These are phyloP conservation scores for Lithobius niger DNA, from an alignment of 1,140 invertebrate genomes.

Conservation along the genomic window DNA sequence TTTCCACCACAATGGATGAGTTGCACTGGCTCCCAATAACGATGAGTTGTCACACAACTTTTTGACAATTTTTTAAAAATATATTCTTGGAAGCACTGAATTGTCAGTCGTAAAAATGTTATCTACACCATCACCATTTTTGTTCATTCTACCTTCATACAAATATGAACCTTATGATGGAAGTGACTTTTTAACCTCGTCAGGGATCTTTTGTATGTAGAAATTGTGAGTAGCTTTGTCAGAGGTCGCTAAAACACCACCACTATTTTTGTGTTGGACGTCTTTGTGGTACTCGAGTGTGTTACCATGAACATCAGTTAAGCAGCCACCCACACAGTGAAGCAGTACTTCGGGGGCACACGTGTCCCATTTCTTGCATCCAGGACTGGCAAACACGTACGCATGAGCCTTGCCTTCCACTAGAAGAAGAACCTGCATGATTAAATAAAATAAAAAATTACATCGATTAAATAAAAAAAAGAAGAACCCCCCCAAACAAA, in stretches of 20 bases:
- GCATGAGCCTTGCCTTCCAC: conserved; percentile 90
- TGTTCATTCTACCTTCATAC: too few species aligned
- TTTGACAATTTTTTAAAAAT: too few species aligned
- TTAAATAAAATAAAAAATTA: too few species aligned
- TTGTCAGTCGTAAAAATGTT: too few species aligned
- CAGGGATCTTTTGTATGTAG: conserved; percentile 48
- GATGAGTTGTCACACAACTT: too few species aligned
- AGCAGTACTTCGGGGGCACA: conserved; percentile 93
- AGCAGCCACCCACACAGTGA: conserved; percentile 57
- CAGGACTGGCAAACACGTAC: conserved; percentile 88
- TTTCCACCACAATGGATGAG: too few species aligned
- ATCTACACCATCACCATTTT: too few species aligned
- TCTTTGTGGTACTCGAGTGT: conserved; percentile 56
- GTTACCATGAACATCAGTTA: conserved; percentile 83
- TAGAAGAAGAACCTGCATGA: conserved; percentile 60
- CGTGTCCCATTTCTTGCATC: conserved; percentile 98
- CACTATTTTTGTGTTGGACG: conserved; percentile 51
- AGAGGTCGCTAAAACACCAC: conserved; percentile 75
- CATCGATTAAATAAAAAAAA: too few species aligned
- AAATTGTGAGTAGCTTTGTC: conserved; percentile 47
- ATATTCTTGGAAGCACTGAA: too few species aligned
- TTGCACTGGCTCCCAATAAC: too few species aligned
- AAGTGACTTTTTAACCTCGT: conserved; percentile 20
- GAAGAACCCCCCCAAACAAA: too few species aligned
- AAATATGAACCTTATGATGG: too few species aligned